Base-by-base conservation (phyloP, 2,888 invertebrate genomes). In the Busseola fusca region DNA sequence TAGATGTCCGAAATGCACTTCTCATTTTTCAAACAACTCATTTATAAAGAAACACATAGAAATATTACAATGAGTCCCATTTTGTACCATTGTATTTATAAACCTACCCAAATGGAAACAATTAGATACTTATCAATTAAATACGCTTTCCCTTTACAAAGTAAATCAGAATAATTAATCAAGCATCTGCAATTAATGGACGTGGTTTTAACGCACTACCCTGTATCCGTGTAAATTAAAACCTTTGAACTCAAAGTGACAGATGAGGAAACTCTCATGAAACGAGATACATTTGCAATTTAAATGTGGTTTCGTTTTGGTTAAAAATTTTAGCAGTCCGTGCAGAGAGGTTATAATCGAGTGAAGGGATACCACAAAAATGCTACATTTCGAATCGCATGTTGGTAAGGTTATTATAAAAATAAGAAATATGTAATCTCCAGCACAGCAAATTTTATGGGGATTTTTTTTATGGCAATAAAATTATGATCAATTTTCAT, bases 221-320 rank as follows among this genome's bases (percentile, higher is more conserved):
- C 75, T 65, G 30, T 72, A 50, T 59, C 21, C 9, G 59, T 59
- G 48, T 27, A n/a, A 14, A n/a, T 30, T 21, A 30, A 56, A 62
- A 68, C 21, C 34, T 45, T 59, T 72, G 0, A 57, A 14, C 10
- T 27, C 45, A 37, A 34, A 21, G 34, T 34, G n/a, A 30, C 76
- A 74, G 56, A 45, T 74, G 80, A 3, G 10, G 1, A 30, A 65
- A 57, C 65, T 79, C 65, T 48, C 76, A 76, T 25, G 56, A 1
- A 30, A 16, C 25, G 14, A 72, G 42, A 56, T 21, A 60, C 64
- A 56, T 73, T 76, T 76, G 14, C 60, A 60, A 76, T 64, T 60
- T 25, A 1, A 56, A 65, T 37, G 54, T 59, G 54, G 63, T 72
- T 78, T 64, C 37, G 18, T 68, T 77, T 56, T 59, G 30, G 37